Conservation (phyloP, 2,797 vertebrate species). For the Acrocephalus scirpaceus region DNA sequence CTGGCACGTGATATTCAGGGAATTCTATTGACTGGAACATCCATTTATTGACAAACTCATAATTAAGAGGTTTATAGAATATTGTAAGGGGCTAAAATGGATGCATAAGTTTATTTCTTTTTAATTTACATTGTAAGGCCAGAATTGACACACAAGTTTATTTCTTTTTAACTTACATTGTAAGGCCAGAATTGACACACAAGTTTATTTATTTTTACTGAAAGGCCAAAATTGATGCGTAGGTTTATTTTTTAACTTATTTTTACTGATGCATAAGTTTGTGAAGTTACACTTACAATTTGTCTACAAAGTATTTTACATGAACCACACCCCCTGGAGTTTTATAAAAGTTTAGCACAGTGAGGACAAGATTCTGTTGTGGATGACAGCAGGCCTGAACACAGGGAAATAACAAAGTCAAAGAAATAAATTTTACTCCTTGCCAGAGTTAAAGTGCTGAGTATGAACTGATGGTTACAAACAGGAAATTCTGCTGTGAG, state of each 20-base stretch:
- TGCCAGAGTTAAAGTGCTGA: background rate
- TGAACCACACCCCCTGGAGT: background rate
- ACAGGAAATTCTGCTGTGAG: background rate
- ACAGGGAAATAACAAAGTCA: background rate
- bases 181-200: background rate
- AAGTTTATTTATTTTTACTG: background rate
- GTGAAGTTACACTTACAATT: background rate
- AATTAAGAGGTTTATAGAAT: background rate
- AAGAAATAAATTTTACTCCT: background rate
- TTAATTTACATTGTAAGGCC: background rate
- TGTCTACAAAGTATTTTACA: constrained; percentile 32
- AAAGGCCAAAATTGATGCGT: background rate
- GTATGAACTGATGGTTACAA: background rate
- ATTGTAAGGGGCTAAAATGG: background rate
- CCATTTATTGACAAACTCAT: background rate
- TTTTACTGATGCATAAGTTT: background rate
- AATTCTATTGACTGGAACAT: background rate
- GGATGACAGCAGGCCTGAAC: background rate
- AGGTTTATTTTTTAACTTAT: background rate
- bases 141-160: background rate
- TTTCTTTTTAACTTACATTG: background rate
- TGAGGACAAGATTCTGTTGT: background rate
- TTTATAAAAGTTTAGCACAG: background rate
- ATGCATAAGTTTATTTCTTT: background rate
- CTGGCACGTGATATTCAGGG: accelerated